phyloP scores from a whole-genome alignment of 2,113 vertebrate genomes.

The Cromileptes altivelis region DNA sequence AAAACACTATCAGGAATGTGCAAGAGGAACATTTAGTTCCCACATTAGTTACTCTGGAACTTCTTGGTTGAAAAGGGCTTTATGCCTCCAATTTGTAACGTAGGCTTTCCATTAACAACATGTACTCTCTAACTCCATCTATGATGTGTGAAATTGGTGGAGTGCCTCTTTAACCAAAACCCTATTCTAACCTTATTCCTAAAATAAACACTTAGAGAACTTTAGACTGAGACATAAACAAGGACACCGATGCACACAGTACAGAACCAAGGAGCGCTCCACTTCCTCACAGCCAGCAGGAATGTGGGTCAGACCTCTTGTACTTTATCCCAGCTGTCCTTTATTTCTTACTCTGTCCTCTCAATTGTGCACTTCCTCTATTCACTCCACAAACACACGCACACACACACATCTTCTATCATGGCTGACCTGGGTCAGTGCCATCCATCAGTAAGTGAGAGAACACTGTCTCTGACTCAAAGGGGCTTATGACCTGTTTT shows the following conservation, averaged over 20 bases:
- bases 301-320: slow-evolving; percentile 28
- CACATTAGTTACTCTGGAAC: neutral
- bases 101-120: neutral
- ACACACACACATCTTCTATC: slow-evolving; percentile 3
- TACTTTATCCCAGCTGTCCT: slow-evolving; percentile 28
- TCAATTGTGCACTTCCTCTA: neutral
- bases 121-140: neutral
- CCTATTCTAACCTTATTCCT: neutral
- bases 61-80: no score
- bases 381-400: neutral
- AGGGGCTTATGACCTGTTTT: slow-evolving; percentile 21
- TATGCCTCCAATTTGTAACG: neutral
- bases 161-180: neutral
- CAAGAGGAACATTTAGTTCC: neutral
- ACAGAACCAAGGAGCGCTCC: slow-evolving; percentile 1
- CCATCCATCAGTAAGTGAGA: slow-evolving; percentile 16
- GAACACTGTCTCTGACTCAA: neutral
- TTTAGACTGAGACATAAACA: neutral
- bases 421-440: slow-evolving; percentile 26
- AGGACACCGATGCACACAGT: neutral
- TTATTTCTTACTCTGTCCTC: neutral
- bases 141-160: neutral
- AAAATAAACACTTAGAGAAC: neutral
- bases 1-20: neutral
- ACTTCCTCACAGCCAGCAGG: neutral